phyloP scores from a whole-genome alignment of 2,113 vertebrate genomes.

The Noctilio leporinus region DNA sequence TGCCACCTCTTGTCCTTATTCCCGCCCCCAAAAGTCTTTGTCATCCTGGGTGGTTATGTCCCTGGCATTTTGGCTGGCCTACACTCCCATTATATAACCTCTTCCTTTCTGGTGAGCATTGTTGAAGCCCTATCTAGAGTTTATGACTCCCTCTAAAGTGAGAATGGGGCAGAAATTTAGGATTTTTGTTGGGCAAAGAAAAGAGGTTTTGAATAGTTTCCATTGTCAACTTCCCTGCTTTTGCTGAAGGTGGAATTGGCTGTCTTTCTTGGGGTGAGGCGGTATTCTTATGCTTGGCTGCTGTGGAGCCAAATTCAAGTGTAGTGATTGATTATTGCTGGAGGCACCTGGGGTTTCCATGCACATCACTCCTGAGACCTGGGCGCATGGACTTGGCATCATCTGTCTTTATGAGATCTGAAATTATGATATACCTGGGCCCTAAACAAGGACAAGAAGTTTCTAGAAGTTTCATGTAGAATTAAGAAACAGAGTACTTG shows the following conservation, averaged over 20 bases:
- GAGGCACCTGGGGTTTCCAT: neutral
- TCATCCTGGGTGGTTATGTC: neutral
- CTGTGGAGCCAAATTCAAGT: neutral
- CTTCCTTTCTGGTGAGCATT: neutral
- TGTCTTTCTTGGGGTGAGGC: neutral
- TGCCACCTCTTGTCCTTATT: neutral
- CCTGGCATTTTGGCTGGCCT: neutral
- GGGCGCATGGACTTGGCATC: neutral
- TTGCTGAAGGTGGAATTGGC: neutral
- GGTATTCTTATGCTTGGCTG: neutral
- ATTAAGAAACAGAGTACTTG: neutral
- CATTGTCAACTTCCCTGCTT: neutral
- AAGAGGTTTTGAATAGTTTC: conserved; percentile 7
- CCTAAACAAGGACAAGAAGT: neutral
- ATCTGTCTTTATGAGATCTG: neutral
- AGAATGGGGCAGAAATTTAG: neutral
- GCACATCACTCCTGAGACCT: neutral
- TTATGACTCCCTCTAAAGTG: neutral
- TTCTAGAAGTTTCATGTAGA: neutral
- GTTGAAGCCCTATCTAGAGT: neutral
- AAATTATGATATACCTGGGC: neutral
- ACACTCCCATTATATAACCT: neutral
- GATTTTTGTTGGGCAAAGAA: conserved; percentile 23
- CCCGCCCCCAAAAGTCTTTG: neutral
- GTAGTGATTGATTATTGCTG: neutral